Evolutionary conservation across 2,797 vertebrate species (phyloP).

Genomic region (Myripristis jacobus): DNA sequence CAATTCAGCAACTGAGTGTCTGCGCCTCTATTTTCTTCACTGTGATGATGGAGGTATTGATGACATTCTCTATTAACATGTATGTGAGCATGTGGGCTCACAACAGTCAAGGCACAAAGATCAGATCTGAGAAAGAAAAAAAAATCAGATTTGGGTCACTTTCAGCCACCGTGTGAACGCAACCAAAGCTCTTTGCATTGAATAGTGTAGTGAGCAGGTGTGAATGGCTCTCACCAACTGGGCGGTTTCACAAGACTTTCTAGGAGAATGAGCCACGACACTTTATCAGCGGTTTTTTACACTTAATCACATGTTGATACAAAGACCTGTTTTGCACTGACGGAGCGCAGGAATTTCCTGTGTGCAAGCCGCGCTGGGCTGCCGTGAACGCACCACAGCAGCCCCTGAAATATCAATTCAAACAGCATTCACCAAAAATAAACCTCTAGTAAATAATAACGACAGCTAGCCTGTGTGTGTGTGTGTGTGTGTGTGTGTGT

Average conservation of each 20-base stretch:
- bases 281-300: not conserved
- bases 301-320: conserved; percentile 33
- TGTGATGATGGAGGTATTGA: too few species aligned
- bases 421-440: not conserved
- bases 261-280: conserved; percentile 9
- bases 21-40: too few species aligned
- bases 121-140: too few species aligned
- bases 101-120: too few species aligned
- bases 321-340: conserved; percentile 1
- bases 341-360: not conserved
- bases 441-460: not conserved
- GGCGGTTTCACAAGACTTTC: conserved; percentile 6
- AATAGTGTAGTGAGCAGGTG: conserved; percentile 26
- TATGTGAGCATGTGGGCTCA: too few species aligned
- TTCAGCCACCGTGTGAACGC: too few species aligned
- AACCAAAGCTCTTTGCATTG: conserved; percentile 7
- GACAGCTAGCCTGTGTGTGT: too few species aligned
- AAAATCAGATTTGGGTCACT: too few species aligned
- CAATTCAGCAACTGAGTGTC: too few species aligned
- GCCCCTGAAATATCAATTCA: too few species aligned
- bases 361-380: not conserved
- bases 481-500: too few species aligned
- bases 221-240: conserved; percentile 33
- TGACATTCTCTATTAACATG: too few species aligned
- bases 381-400: not conserved